phyloP scores from a whole-genome alignment of 2,113 vertebrate species.

The Phocoena sinus region DNA sequence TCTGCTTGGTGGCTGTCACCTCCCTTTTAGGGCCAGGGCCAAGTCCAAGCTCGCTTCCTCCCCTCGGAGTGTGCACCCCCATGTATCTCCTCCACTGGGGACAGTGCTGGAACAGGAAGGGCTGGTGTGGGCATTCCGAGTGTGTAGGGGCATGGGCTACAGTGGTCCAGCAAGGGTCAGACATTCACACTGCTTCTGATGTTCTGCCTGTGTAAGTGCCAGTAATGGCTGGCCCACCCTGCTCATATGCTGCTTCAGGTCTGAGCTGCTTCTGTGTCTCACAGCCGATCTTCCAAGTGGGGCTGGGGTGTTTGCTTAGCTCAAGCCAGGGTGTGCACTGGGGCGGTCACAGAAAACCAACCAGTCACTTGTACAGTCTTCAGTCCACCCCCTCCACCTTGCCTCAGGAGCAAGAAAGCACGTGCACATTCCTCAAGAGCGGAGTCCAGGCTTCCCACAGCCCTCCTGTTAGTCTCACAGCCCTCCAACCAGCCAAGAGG shows the following conservation, averaged over 20 bases:
- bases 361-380: neutral
- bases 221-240: neutral
- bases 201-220: neutral
- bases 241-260: neutral
- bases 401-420: neutral
- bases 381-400: neutral
- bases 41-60: neutral
- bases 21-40: neutral
- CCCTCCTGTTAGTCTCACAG: neutral
- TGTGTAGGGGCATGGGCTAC: neutral
- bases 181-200: neutral
- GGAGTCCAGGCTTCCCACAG: neutral
- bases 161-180: neutral
- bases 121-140: neutral
- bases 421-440: neutral
- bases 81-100: neutral
- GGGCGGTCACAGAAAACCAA: neutral
- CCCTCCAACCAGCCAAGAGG: neutral
- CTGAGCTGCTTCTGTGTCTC: neutral
- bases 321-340: neutral
- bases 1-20: neutral
- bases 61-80: neutral
- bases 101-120: neutral
- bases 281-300: neutral
- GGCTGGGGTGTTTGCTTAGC: neutral